Evolutionary conservation across 2,113 vertebrate species (phyloP), one percentile per base, ranked within the genome.

Genomic region (Ondatra zibethicus): DNA sequence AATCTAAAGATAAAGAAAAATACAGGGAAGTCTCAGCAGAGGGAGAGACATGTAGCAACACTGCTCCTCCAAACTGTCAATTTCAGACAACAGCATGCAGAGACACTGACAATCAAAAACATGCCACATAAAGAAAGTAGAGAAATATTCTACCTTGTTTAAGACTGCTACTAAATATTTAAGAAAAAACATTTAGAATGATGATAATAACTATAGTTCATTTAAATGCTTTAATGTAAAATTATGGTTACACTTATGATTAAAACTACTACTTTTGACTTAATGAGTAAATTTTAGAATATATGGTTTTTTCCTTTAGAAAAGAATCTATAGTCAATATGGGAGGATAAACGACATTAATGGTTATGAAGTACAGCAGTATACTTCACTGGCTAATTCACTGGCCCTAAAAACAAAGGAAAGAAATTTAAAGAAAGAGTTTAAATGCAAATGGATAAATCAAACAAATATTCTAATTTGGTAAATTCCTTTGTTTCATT

Each of bases 1-100:
- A 86, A 89, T n/a, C 21, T 47, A 81, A 88, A 68, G 13, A 36
- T 68, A 39, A 95, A n/a, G 17, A 39, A 75, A 88, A 94, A 76
- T 0, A 36, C 25, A 86, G 23, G 42, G 25, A 55, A 81, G 86
- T 94, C 50, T 90, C 77, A 82, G 61, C 31, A 77, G 52, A 73
- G 12, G 27, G 25, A 61, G 52, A 12, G n/a, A 39, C 23, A 27
- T 7, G 17, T 85, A 91, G 66, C 4, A 68, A 87, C 9, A 42
- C 19, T n/a, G 36, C 0, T 84, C 42, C 36, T 82, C 63, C 65
- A 58, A 81, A 88, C 6, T 92, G 31, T 80, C 55, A 72, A 21
- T 45, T 75, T 42, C 8, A 52, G 7, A n/a, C 50, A 73, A 31
- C 0, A 29, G 19, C 14, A 50, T 10, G 36, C 45, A 55, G 78